Conservation (phyloP, 2,797 vertebrate species). For the Falco biarmicus region DNA sequence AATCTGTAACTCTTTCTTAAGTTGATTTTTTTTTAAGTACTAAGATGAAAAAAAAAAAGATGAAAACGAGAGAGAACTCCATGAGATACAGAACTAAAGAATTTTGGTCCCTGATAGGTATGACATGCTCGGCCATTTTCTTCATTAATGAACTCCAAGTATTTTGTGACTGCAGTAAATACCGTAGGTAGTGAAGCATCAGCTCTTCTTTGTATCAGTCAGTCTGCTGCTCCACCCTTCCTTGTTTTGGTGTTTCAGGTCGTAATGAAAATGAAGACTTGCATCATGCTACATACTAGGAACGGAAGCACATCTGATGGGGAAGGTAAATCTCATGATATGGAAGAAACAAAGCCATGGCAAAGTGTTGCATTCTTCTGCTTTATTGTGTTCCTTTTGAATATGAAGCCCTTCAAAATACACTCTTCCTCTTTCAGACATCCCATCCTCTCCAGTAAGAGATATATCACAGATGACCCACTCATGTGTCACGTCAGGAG, state of each 20-base stretch:
- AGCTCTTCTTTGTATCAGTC: neutral
- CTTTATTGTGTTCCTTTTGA: neutral
- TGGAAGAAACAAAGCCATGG: neutral
- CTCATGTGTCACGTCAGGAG: neutral
- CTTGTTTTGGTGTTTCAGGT: neutral
- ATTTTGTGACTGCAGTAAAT: neutral
- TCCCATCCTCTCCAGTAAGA: neutral
- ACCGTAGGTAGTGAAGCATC: neutral
- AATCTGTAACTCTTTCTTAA: neutral
- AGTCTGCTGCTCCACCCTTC: neutral
- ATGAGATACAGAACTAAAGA: neutral
- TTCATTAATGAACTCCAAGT: neutral
- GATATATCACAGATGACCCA: neutral
- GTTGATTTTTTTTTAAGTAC: neutral
- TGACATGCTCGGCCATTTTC: neutral
- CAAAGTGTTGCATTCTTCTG: neutral
- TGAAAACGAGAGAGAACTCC: neutral
- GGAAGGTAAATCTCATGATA: neutral
- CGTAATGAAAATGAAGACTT: neutral
- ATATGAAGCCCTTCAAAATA: neutral
- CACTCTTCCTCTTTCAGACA: neutral
- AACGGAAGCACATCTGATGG: neutral
- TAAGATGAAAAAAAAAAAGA: neutral
- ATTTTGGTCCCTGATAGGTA: neutral
- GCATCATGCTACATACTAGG: too few relatives aligned